Base-by-base conservation (phyloP, 2,113 vertebrate genomes). In the Todiramphus saurophagus region DNA sequence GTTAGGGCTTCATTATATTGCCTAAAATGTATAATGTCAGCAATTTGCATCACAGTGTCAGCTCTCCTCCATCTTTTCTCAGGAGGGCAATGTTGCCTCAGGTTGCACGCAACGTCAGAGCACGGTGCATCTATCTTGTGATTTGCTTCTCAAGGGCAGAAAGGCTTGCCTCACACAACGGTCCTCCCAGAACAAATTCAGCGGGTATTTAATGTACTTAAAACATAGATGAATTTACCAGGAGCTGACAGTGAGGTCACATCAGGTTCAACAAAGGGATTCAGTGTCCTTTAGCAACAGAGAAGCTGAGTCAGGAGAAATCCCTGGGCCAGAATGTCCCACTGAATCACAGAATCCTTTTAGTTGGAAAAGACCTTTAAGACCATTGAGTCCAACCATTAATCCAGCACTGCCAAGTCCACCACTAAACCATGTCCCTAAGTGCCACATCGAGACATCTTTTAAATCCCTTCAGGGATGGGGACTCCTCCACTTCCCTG, bases 141-240 rank as follows among this genome's bases (percentile, higher is more conserved):
- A 87, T 83, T 17, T 48, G 33, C 78, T 87, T 82, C 86, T 87
- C 94, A 96, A 97, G 96, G 96, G 73, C 92, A 89, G 80, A 37
- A 90, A 55, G 48, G 77, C 39, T 92, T 90, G 46, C 60, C 66
- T 72, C 27, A 3, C 56, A 58, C 33, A 94, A 75, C 92, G 86
- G 68, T 70, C 79, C 73, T 96, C 83, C 68, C 83, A 68, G 79
- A 96, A 94, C 80, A 87, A 92, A 95, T 91, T 64, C 88, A 93
- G 92, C 80, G 93, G 90, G 92, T 95, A 77, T 89, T 96, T 96
- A 96, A 96, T 94, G 66, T 11, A 9, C 79, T 91, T 97, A 88
- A 94, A 92, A 92, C 93, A 85, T 88, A 90, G 85, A 90, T 69
- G 79, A 91, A 77, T 94, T 88, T 80, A 73, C 31, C 56, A 19